Base-by-base conservation (phyloP, 2,888 invertebrate species). In the Torymus tubicola region DNA sequence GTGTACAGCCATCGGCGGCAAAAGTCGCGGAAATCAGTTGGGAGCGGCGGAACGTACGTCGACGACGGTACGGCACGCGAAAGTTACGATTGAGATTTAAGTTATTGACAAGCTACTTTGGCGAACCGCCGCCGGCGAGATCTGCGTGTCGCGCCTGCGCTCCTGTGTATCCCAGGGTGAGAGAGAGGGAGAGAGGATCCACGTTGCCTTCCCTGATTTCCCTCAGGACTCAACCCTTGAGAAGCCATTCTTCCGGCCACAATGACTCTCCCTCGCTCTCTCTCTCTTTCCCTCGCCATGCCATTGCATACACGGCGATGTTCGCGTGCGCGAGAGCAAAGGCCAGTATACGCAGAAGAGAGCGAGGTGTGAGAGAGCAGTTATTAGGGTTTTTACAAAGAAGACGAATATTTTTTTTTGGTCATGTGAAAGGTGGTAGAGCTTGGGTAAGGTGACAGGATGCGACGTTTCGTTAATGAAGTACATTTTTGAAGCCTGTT, bases 1-100 rank as follows among this genome's bases (percentile, higher is more conserved):
- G 31, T 31, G 31, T 31, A 31, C 31, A 31, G 4, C 31, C 31
- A 31, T 31, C 31, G 5, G 31, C 3, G 31, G 5, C 31, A 31
- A 2, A 31, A 31, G 31, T 31, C 52, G 60, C 8, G 18, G 18
- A 42, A 76, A 18, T 63, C 42, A 73, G 63, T 53, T 50, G 42
- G 14, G 53, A 87, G 87, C 84, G 4, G 55, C 16, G 86, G 2
- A 21, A 21, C 21, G 21, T 21, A 21, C 5, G 31, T 5, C 31
- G 31, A 31, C 31, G 31, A 31, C 31, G 31, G 31, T 31, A 2
- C 21, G 31, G 31, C 31, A 31, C 31, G 31, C 31, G 85, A 84
- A 90, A 90, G 89, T 89, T 90, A 88, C 88, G 89, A 90, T 90
- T 90, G 89, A 89, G 90, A 90, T 90, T 90, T 90, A 90, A 90